Conservation (phyloP, 2,888 invertebrate species). For the Helleia helle region DNA sequence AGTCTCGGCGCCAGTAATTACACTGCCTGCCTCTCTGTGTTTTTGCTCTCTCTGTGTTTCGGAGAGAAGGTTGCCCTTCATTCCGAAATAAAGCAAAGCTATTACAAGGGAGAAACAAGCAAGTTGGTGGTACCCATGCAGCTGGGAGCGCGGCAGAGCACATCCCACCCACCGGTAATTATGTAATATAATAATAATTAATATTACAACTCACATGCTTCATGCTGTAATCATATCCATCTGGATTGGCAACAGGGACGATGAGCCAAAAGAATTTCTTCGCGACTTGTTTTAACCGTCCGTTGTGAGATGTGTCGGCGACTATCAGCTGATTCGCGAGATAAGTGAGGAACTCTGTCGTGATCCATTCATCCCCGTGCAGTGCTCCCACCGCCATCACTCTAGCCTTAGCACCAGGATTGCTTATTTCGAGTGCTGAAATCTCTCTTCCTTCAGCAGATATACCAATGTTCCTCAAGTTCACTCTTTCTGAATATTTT, state of each 20-base stretch:
- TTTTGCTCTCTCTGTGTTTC: too few species aligned
- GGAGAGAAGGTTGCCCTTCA: too few species aligned
- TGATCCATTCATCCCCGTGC: conserved; percentile 84
- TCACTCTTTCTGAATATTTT: conserved; percentile 47
- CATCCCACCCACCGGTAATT: too few species aligned
- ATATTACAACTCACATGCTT: conserved; percentile 26
- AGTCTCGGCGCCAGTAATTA: too few species aligned
- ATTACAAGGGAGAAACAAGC: too few species aligned
- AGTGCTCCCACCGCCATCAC: conserved; percentile 76
- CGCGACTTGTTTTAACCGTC: conserved; percentile 42
- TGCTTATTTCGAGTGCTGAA: conserved; percentile 32
- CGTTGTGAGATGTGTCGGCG: conserved; percentile 38
- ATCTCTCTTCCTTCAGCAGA: conserved; percentile 58
- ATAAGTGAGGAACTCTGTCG: conserved; percentile 75
- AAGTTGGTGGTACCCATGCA: too few species aligned
- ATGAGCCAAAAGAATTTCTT: conserved; percentile 77
- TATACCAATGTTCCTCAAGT: conserved; percentile 43
- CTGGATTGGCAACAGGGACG: conserved; percentile 82
- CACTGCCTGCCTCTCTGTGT: too few species aligned
- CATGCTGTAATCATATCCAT: conserved; percentile 75
- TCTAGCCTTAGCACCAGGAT: conserved; percentile 34
- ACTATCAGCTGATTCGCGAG: conserved; percentile 66
- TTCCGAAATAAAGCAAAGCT: too few species aligned
- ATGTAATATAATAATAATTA: too few species aligned
- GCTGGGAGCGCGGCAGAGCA: too few species aligned